Evolutionary conservation across 1,140 invertebrate species (phyloP).

Genomic region (Calephelis nemesis): DNA sequence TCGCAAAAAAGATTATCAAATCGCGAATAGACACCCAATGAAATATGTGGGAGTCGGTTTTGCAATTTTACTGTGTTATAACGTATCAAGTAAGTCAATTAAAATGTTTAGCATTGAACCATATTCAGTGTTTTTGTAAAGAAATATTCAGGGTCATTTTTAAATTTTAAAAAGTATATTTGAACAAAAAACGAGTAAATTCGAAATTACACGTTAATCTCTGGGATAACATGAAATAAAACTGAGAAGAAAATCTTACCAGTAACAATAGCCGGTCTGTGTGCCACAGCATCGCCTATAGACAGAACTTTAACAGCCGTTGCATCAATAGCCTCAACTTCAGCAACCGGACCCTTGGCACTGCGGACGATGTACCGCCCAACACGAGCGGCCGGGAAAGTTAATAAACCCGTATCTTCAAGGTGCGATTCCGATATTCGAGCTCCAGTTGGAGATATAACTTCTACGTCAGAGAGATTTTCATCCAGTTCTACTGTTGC

Average conservation of each 20-base stretch:
- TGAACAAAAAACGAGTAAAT: too few relatives aligned
- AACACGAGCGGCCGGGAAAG: slow-evolving; percentile 78
- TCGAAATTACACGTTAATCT: too few relatives aligned
- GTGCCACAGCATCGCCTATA: slow-evolving; percentile 89
- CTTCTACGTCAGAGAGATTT: slow-evolving; percentile 79
- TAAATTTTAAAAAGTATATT: too few relatives aligned
- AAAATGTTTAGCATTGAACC: too few relatives aligned
- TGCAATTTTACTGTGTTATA: too few relatives aligned
- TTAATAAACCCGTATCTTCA: slow-evolving; percentile 75
- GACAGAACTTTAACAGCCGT: slow-evolving; percentile 88
- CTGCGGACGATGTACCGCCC: slow-evolving; percentile 78
- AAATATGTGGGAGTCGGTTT: too few relatives aligned
- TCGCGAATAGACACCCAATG: too few relatives aligned
- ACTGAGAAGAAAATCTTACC: slow-evolving; percentile 67
- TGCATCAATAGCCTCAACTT: slow-evolving; percentile 93
- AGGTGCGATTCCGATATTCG: slow-evolving; percentile 73
- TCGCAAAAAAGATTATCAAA: too few relatives aligned
- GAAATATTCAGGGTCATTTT: too few relatives aligned
- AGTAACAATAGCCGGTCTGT: slow-evolving; percentile 89
- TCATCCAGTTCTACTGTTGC: slow-evolving; percentile 80
- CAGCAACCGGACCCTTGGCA: slow-evolving; percentile 69
- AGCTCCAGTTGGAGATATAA: slow-evolving; percentile 77
- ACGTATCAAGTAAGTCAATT: too few relatives aligned
- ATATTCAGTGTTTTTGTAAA: too few relatives aligned
- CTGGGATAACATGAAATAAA: too few relatives aligned